These are phyloP conservation scores for Pogonomyrmex californicus DNA, from an alignment of 1,140 invertebrate species.

Conservation along the genomic window DNA sequence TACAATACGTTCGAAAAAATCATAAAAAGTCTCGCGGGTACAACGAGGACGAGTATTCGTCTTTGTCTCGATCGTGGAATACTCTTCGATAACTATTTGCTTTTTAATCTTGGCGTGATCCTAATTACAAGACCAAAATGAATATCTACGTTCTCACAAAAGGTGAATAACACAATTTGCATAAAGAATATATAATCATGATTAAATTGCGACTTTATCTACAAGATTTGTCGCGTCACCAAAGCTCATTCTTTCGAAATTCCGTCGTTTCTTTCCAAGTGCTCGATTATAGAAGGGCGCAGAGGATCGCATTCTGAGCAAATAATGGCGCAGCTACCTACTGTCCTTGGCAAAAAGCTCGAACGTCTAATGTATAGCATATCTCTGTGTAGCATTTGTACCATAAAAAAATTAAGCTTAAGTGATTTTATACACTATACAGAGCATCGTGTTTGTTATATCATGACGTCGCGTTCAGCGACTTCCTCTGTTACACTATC, in stretches of 20 bases:
- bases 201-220: constrained; percentile 13
- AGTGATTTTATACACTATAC: constrained; percentile 69
- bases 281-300: constrained; percentile 63
- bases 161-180: constrained; percentile 6
- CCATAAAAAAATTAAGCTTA: constrained; percentile 78
- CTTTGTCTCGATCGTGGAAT: constrained; percentile 2
- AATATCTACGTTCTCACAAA: constrained; percentile 34
- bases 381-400: constrained; percentile 72
- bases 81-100: neutral
- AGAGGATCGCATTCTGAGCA: constrained; percentile 73
- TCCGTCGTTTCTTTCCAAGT: constrained; percentile 21
- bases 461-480: constrained; percentile 42
- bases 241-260: neutral
- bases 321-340: constrained; percentile 68
- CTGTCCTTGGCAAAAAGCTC: constrained; percentile 68
- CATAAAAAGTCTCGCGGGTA: neutral
- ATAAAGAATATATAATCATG: constrained; percentile 28
- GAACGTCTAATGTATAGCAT: constrained; percentile 67
- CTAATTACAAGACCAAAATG: constrained; percentile 32
- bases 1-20: neutral
- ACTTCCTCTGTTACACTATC: constrained; percentile 34
- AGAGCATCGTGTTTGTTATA: constrained; percentile 52
- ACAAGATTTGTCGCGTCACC: neutral
- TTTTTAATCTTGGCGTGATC: neutral
- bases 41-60: neutral